These are phyloP conservation scores for Eptesicus fuscus DNA, from an alignment of 2,113 vertebrate genomes.

Conservation along the genomic window DNA sequence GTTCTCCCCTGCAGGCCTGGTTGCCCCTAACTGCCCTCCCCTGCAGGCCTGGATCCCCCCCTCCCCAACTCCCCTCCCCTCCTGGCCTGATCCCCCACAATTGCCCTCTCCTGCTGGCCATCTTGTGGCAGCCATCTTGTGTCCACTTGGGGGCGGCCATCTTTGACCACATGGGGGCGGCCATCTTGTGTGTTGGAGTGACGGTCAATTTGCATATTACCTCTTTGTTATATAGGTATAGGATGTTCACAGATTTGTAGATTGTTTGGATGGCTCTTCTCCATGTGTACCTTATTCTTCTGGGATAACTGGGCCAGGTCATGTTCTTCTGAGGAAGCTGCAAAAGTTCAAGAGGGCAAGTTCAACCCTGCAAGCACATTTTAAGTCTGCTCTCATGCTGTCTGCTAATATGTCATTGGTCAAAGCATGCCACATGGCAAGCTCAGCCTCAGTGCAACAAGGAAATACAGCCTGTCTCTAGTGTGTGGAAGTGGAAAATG, in stretches of 20 bases:
- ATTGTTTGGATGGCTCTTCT: not conserved
- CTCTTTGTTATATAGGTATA: too few species aligned
- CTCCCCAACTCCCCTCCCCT: too few species aligned
- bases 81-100: too few species aligned
- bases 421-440: not conserved
- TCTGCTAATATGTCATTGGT: not conserved
- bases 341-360: not conserved
- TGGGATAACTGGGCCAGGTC: not conserved
- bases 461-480: not conserved
- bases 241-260: not conserved
- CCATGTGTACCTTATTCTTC: not conserved
- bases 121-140: too few species aligned
- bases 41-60: too few species aligned
- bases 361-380: not conserved
- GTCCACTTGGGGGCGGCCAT: too few species aligned
- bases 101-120: too few species aligned
- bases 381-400: not conserved
- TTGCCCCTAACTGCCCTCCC: too few species aligned
- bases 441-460: not conserved
- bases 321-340: not conserved
- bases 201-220: too few species aligned
- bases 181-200: too few species aligned
- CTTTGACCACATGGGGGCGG: too few species aligned
- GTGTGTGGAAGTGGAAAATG: not conserved
- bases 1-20: too few species aligned